Conservation (phyloP, 2,113 vertebrate genomes). For the Antennarius striatus region DNA sequence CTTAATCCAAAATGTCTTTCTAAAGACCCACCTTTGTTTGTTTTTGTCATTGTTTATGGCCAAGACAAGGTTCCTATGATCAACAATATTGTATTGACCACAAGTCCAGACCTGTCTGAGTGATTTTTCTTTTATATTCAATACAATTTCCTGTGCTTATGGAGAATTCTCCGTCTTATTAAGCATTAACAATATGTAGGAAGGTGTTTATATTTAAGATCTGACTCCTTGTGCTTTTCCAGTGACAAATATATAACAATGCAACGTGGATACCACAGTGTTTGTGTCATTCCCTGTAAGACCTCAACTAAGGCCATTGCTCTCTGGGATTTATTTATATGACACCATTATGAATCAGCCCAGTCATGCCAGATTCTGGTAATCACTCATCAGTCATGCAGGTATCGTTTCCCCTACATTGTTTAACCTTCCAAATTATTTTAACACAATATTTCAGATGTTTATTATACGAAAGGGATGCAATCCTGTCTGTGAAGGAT, state of each 20-base stretch:
- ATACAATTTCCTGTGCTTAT: slow-evolving; percentile 78
- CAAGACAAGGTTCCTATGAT: slow-evolving; percentile 78
- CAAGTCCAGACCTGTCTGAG: slow-evolving; percentile 48
- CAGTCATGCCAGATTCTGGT: slow-evolving; percentile 26
- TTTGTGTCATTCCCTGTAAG: slow-evolving; percentile 36
- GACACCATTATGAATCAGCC: slow-evolving; percentile 58
- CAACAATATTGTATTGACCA: slow-evolving; percentile 83
- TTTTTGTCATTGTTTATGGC: slow-evolving; percentile 78
- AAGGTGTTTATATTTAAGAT: slow-evolving; percentile 39
- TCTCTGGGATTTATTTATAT: slow-evolving; percentile 46
- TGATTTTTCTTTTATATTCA: slow-evolving; percentile 71
- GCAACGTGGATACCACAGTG: slow-evolving; percentile 31
- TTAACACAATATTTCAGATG: slow-evolving; percentile 65
- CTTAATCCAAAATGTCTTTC: slow-evolving; percentile 48
- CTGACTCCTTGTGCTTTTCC: slow-evolving; percentile 39
- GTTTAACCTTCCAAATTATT: slow-evolving; percentile 74
- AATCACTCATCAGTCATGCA: slow-evolving; percentile 42
- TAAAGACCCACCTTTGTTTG: slow-evolving; percentile 70
- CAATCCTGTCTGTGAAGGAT: slow-evolving; percentile 74
- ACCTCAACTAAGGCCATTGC: slow-evolving; percentile 22
- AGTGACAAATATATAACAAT: slow-evolving; percentile 32
- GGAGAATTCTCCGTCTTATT: slow-evolving; percentile 57
- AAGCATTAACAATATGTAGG: slow-evolving; percentile 70
- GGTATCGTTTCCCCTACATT: slow-evolving; percentile 57
- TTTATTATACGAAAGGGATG: slow-evolving; percentile 67